A percentile compares a stretch with the other conserved stretches of the same genome.
Conservation (phyloP, 2,113 vertebrate genomes). For the Podarcis muralis region DNA sequence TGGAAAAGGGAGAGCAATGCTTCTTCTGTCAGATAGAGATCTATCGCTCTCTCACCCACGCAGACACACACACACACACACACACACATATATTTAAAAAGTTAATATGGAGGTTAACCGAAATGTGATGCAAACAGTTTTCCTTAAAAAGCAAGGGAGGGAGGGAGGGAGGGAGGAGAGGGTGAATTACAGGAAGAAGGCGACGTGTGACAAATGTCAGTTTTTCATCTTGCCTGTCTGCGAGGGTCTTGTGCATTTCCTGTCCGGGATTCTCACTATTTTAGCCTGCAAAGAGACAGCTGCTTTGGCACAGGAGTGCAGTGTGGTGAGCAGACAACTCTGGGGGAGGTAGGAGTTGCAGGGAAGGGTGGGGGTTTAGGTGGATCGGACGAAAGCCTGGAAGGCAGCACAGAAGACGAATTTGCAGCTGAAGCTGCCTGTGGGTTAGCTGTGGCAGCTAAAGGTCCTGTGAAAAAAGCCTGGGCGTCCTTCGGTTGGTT, state of each 20-base stretch:
- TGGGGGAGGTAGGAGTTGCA: conserved; percentile 1
- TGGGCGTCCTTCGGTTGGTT: conserved; percentile 63
- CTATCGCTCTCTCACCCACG: background rate
- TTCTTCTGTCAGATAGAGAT: background rate
- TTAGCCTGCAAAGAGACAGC: conserved; percentile 60
- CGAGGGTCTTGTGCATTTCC: conserved; percentile 62
- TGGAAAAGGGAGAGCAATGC: background rate
- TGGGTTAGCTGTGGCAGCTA: conserved; percentile 68
- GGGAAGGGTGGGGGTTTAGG: background rate
- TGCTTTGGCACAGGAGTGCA: conserved; percentile 49
- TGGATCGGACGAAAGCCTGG: conserved; percentile 22
- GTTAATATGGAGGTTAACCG: background rate
- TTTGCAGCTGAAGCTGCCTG: conserved; percentile 38
- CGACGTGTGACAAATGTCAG: conserved; percentile 12
- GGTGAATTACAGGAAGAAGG: background rate
- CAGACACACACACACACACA: background rate
- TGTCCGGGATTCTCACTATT: conserved; percentile 68
- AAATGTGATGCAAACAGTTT: background rate
- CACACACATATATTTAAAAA: background rate
- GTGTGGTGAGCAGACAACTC: conserved; percentile 21
- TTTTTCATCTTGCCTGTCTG: conserved; percentile 55
- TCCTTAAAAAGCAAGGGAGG: background rate
- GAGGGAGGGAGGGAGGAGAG: background rate
- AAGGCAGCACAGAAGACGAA: conserved; percentile 9
- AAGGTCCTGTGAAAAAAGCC: conserved; percentile 79